Percentiles rank a stretch among this genome's conserved stretches.
Evolutionary conservation across 1,140 invertebrate genomes (phyloP).

Genomic region (Ectropis grisescens): DNA sequence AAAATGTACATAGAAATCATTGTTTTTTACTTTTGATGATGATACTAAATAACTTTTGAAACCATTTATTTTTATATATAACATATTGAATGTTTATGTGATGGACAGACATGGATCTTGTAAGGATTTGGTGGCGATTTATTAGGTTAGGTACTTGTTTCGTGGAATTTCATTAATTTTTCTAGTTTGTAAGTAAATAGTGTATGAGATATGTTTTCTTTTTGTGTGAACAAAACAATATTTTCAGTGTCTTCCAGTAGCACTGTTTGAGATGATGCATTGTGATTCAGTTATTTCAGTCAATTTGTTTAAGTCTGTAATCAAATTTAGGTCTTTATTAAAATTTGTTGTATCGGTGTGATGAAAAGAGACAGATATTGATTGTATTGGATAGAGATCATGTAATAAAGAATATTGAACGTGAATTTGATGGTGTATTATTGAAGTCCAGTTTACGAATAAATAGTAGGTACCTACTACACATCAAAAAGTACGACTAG

Average conservation of each 20-base stretch:
- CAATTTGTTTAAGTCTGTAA: conserved; percentile 34
- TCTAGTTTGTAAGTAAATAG: conserved; percentile 5
- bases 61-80: conserved; percentile 61
- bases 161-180: too few species aligned
- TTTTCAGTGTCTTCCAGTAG: conserved; percentile 55
- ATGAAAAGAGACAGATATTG: conserved; percentile 47
- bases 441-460: too few species aligned
- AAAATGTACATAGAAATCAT: conserved; percentile 24
- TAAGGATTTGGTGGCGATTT: conserved; percentile 16
- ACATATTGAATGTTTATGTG: conserved; percentile 53
- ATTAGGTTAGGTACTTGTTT: neutral
- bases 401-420: conserved; percentile 56
- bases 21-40: conserved; percentile 27
- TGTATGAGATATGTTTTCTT: conserved; percentile 9
- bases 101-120: conserved; percentile 23
- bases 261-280: conserved; percentile 33
- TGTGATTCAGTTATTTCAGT: conserved; percentile 46
- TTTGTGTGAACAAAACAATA: conserved; percentile 10
- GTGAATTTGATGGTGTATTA: conserved; percentile 12
- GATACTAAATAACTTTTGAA: conserved; percentile 36
- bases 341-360: conserved; percentile 39
- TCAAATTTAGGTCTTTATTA: conserved; percentile 7
- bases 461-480: too few species aligned
- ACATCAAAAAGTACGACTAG: too few species aligned
- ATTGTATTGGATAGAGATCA: conserved; percentile 57